Conservation (phyloP, 2,113 vertebrate genomes). For the Paraplagusia blochii region DNA sequence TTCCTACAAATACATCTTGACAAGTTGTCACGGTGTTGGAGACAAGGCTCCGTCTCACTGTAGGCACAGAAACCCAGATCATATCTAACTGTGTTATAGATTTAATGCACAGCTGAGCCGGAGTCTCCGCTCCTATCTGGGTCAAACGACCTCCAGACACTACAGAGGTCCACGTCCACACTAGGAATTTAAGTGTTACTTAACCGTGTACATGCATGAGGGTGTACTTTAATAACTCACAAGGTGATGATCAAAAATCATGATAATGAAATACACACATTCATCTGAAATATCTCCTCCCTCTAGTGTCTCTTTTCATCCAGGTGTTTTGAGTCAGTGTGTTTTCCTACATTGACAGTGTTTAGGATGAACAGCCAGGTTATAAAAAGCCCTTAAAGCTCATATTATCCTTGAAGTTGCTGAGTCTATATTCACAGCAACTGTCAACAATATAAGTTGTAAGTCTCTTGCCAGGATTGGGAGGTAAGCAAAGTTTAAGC, state of each 20-base stretch:
- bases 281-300: slow-evolving; percentile 13
- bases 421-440: slow-evolving; percentile 64
- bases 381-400: slow-evolving; percentile 59
- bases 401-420: slow-evolving; percentile 74
- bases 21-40: no score
- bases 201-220: background rate
- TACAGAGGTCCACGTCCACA: background rate
- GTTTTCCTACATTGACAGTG: slow-evolving; percentile 30
- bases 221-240: background rate
- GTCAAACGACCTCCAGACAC: background rate
- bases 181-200: background rate
- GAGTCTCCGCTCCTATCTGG: no score
- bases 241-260: background rate
- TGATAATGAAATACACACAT: background rate
- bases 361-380: slow-evolving; percentile 62
- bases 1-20: no score
- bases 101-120: no score
- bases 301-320: slow-evolving; percentile 14
- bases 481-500: slow-evolving; percentile 71
- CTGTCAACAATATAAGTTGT: slow-evolving; percentile 61
- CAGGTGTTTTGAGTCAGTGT: slow-evolving; percentile 42
- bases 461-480: slow-evolving; percentile 61
- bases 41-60: no score
- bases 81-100: no score
- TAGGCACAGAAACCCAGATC: no score